Conservation (phyloP, 2,797 vertebrate genomes). For the Gymnopithys bicolor region DNA sequence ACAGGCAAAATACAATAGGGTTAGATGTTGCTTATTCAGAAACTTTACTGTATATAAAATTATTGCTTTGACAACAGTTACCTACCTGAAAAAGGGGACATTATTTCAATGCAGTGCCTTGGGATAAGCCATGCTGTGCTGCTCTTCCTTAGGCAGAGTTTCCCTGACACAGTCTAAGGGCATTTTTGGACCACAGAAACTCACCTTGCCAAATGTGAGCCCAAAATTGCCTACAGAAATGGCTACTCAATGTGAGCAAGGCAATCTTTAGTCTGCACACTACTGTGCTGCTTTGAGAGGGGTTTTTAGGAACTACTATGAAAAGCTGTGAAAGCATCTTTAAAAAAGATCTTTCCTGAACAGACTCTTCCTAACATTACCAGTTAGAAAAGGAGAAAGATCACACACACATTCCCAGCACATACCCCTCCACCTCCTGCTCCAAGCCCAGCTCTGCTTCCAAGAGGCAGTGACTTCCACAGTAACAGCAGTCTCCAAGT, state of each 20-base stretch:
- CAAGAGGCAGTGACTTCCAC: neutral
- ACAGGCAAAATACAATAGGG: neutral
- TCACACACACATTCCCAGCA: fast-evolving
- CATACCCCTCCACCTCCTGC: neutral
- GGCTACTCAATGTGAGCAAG: neutral
- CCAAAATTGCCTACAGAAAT: neutral
- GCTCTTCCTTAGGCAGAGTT: neutral
- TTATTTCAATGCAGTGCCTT: neutral
- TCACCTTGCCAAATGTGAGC: neutral
- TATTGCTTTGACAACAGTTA: neutral
- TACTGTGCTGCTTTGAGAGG: neutral
- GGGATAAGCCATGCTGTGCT: neutral
- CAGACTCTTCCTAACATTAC: neutral
- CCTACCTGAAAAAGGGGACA: neutral
- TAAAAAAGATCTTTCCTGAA: neutral
- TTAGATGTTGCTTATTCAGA: neutral
- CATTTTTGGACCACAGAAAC: neutral
- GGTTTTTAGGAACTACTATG: neutral
- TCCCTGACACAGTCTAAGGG: neutral
- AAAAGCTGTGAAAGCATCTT: neutral
- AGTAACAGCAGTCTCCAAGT: neutral
- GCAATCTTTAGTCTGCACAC: neutral
- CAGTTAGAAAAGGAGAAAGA: neutral
- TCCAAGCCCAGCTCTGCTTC: neutral
- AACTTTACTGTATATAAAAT: neutral